Evolutionary conservation across 2,113 vertebrate species (phyloP), one percentile per base, ranked within the genome.

Genomic region (Nanorana parkeri): DNA sequence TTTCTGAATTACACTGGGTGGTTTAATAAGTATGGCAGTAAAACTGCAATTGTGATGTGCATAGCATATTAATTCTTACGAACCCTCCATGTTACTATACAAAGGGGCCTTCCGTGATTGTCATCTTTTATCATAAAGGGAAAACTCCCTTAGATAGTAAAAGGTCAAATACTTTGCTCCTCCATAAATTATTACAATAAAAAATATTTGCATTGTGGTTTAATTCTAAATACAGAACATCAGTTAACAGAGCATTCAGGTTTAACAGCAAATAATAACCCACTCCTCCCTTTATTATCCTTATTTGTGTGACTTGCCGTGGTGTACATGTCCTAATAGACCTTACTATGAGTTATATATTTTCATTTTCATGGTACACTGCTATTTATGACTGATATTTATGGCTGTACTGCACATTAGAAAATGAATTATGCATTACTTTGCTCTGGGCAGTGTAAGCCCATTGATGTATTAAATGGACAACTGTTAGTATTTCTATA

Each of bases 331-430:
- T 74, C 10, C 26, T 21, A 74, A 21, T 74, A 74, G 60, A 60
- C 54, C 54, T 60, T 16, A 5, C 19, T 15, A 23, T 36, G 54
- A 74, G 23, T 29, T 36, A 60, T 74, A 74, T 32, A 58, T 74
- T 36, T 72, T 74, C 20, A 74, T 74, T 74, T 74, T 60, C 54
- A 74, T 55, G 58, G 54, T 74, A 21, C 71, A 74, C 55, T 74
- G 54, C 5, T 72, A 55, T 55, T 74, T 74, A 60, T 74, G 28
- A 28, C 71, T 73, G 69, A 26, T 24, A 72, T 72, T 72, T 72
- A 72, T 55, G 68, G 20, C 51, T 28, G 21, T 28, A n/a, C 17
- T 26, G 20, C 55, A 19, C 51, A 60, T 55, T n/a, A 61, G 55
- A 60, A 61, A 41, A 16, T 41, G n/a, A 61, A 41, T 41, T 61